Conservation (phyloP, 2,888 invertebrate genomes). For the Parascotia fuliginaria region DNA sequence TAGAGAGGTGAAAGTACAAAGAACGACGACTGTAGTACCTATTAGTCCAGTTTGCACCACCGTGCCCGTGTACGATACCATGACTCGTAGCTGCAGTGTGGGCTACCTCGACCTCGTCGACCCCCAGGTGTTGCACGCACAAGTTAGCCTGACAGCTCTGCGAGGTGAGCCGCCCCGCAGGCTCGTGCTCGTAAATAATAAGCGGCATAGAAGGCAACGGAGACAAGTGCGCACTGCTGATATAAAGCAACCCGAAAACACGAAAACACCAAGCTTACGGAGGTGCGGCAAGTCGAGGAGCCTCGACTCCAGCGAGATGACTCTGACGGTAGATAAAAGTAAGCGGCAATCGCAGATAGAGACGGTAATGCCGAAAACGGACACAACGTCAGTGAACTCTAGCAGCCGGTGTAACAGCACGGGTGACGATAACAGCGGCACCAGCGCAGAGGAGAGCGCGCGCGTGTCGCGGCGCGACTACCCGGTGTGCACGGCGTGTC, state of each 20-base stretch:
- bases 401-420: conserved; percentile 60
- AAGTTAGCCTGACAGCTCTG: conserved; percentile 89
- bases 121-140: conserved; percentile 90
- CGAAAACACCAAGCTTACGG: conserved; percentile 83
- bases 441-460: conserved; percentile 54
- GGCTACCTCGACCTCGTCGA: conserved; percentile 95
- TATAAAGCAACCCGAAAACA: conserved; percentile 51
- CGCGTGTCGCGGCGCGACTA: conserved; percentile 54
- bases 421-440: conserved; percentile 56
- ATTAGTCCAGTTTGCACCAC: conserved; percentile 86
- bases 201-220: conserved; percentile 58
- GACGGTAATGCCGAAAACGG: conserved; percentile 21
- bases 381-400: conserved; percentile 50
- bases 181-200: conserved; percentile 89
- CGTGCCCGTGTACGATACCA: conserved; percentile 86
- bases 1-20: conserved; percentile 59
- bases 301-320: conserved; percentile 93
- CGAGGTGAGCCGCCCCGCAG: conserved; percentile 92
- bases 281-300: conserved; percentile 93
- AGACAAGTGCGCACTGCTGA: conserved; percentile 69
- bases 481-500: conserved; percentile 59
- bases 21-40: conserved; percentile 88
- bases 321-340: conserved; percentile 84
- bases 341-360: conserved; percentile 51
- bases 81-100: conserved; percentile 94